Conservation (phyloP, 2,797 vertebrate genomes). For the Anas bahamensis region DNA sequence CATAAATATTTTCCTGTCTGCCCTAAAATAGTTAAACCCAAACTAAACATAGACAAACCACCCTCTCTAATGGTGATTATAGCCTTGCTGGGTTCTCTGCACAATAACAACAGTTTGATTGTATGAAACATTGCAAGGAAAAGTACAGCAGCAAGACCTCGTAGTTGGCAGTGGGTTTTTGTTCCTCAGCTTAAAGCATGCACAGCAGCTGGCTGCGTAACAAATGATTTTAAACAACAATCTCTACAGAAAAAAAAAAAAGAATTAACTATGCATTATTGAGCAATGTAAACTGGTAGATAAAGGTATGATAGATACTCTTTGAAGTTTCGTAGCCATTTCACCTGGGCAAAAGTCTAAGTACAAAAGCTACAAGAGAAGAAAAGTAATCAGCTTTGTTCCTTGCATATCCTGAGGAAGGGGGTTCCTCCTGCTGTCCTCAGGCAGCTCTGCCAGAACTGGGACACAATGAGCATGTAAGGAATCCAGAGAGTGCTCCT, state of each 20-base stretch:
- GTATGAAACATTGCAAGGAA: slow-evolving; percentile 29
- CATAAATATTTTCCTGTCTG: slow-evolving; percentile 27
- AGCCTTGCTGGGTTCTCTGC: slow-evolving; percentile 8
- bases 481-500: neutral
- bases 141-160: slow-evolving; percentile 30
- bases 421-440: neutral
- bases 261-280: neutral
- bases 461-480: neutral
- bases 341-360: neutral
- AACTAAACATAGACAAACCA: neutral
- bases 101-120: slow-evolving; percentile 10
- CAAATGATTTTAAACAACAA: neutral
- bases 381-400: neutral
- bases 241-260: neutral
- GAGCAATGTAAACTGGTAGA: neutral
- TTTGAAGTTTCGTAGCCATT: neutral
- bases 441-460: neutral
- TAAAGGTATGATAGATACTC: neutral
- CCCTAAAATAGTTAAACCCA: slow-evolving; percentile 38
- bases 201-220: neutral
- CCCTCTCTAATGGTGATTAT: slow-evolving; percentile 16
- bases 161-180: neutral
- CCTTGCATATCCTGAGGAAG: neutral
- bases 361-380: neutral
- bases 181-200: neutral